Evolutionary conservation across 2,797 vertebrate genomes (phyloP).

Genomic region (Kryptolebias ocellatus): DNA sequence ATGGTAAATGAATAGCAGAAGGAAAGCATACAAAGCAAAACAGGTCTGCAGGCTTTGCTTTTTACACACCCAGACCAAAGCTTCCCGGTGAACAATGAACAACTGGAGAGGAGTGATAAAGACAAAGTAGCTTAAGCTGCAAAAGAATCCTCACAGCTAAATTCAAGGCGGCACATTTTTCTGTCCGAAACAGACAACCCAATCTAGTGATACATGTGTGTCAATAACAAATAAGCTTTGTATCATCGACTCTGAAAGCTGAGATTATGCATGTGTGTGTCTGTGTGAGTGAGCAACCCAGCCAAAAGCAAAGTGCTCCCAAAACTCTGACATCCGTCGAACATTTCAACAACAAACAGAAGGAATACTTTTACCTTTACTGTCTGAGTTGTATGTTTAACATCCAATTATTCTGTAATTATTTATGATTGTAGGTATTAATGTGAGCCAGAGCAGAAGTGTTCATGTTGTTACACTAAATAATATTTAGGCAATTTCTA

Average conservation of each 20-base stretch:
- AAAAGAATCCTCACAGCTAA: conserved; percentile 12
- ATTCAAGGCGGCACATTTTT: conserved; percentile 19
- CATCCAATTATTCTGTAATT: too few species aligned
- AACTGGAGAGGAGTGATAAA: conserved; percentile 45
- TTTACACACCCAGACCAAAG: conserved; percentile 20
- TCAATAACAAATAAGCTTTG: conserved; percentile 26
- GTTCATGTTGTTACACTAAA: too few species aligned
- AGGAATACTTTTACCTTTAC: not conserved
- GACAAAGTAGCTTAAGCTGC: conserved; percentile 22
- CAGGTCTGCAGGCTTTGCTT: conserved; percentile 17
- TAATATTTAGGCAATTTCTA: too few species aligned
- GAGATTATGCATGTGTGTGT: not conserved
- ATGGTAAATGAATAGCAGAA: conserved; percentile 7
- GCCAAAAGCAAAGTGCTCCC: too few species aligned
- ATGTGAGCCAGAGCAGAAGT: too few species aligned
- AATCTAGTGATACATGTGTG: conserved; percentile 30
- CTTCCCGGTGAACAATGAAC: conserved; percentile 13
- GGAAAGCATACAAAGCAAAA: not conserved
- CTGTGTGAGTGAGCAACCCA: not conserved
- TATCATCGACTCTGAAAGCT: conserved; percentile 20
- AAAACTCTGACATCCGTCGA: not conserved
- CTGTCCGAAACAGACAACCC: conserved; percentile 21
- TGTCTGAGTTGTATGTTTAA: not conserved
- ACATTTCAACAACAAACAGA: not conserved
- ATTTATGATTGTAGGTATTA: too few species aligned